Base-by-base conservation (phyloP, 2,888 invertebrate species). In the Lomographa bimaculata region DNA sequence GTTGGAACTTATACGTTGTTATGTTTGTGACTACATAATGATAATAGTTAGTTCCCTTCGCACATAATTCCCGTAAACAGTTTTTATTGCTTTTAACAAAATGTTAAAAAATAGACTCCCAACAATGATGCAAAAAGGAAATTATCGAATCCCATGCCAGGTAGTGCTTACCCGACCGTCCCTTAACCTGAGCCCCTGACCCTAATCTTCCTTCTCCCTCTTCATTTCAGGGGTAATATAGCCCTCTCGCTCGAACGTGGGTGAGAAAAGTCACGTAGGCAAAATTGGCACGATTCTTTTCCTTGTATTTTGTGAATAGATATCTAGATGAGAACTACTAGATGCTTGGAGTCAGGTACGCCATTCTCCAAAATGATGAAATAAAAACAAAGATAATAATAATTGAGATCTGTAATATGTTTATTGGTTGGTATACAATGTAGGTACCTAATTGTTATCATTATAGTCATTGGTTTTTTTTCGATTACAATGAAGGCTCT, bases 221-320 rank as follows among this genome's bases (percentile, higher is more conserved):
- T 16, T 33, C 40, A 4, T 17, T 1, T 7, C 1, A 9, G 23
- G 10, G n/a, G 6, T n/a, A 1, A 11, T 17, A 7, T 6, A 16
- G 28, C 33, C 33, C 5, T 54, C 61, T 47, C 54, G 6, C 44
- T 58, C 54, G 5, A 46, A 29, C 50, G 8, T 36, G 33, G 17
- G 27, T 50, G 42, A 26, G 41, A 19, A 24, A 7, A 51, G 63
- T 64, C 69, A 71, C 71, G 70, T 69, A 70, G 51, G 50, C 61
- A 54, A 41, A 44, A 37, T 60, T 54, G 58, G 51, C 48, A 41
- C 39, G 17, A 36, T 16, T 14, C 28, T 50, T 48, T 40, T 37
- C 35, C 35, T 30, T 36, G 28, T 41, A 25, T 10, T 29, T 28
- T 28, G 23, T 17, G 10, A 11, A 17, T 8, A 27, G 19, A 9